Base-by-base conservation (phyloP, 92 coral and sea anemone genomes). In the Paramuricea clavata region DNA sequence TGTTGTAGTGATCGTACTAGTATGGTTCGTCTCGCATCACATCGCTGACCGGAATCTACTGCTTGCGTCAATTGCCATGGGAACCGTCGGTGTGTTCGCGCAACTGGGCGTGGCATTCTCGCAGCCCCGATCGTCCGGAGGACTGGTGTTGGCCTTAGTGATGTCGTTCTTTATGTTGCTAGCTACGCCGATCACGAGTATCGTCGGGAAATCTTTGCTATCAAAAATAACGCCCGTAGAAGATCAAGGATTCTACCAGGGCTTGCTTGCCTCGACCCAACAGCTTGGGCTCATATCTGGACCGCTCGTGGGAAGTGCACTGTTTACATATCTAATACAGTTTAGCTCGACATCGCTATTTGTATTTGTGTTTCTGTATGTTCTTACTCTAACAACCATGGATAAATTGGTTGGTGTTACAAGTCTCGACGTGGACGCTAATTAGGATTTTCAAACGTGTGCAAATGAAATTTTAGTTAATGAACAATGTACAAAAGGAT, bases 51-150 rank as follows among this genome's bases (percentile, higher is more conserved):
- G 84, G 1, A 79, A 44, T 26, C 84, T 79, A 13, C 73, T 79
- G 72, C 84, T 79, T 42, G 41, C 84, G 35, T 79, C 84, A 33
- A 47, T 79, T 34, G 84, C 84, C 50, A 79, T 79, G 84, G 84
- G 54, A 28, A 79, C 84, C 1, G 36, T 79, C 5, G 84, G 84
- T 30, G 84, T 79, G 23, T 79, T 79, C 23, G 84, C 73, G 73
- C 84, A 79, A 60, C 73, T 79, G 21, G 84, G 84, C 36, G 84
- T 79, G 28, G 84, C 73, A 1, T 43, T 59, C 31, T 56, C 73
- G 73, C 59, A 79, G 31, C 84, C 73, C 21, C 72, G 47, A 12
- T 59, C 84, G 17, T 0, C 54, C 23, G 84, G 84, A 6, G 64
- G 84, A 6, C 74, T 79, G 23, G 36, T 43, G 3, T 5, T 79